Percentiles rank a stretch among this genome's conserved stretches.
phyloP scores from a whole-genome alignment of 2,888 invertebrate species.

The Stomorhina lunata region DNA sequence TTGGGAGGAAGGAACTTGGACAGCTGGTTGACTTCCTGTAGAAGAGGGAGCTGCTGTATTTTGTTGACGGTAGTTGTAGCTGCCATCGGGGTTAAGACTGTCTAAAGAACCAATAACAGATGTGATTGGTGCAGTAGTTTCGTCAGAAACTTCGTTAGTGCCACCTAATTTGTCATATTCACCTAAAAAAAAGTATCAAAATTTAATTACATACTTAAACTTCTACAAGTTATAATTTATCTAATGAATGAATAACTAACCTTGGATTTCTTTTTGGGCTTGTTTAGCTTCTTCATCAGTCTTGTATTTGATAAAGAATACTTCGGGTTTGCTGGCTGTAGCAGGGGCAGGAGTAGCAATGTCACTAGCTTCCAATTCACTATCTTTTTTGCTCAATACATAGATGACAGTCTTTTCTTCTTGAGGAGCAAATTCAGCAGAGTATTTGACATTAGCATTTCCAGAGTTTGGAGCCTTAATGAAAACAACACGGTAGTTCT shows the following conservation, averaged over 20 bases:
- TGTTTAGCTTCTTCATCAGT: constrained; percentile 77
- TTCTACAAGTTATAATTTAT: neutral
- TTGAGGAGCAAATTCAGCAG: constrained; percentile 77
- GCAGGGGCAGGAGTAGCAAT: constrained; percentile 73
- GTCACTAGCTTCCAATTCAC: constrained; percentile 73
- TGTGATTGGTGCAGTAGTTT: constrained; percentile 74
- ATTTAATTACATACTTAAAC: too few species aligned
- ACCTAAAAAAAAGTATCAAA: constrained; percentile 66
- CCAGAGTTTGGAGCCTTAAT: constrained; percentile 76
- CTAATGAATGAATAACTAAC: constrained; percentile 57
- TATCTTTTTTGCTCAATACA: constrained; percentile 76
- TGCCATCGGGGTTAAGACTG: constrained; percentile 68
- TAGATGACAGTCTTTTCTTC: constrained; percentile 79
- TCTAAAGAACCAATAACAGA: constrained; percentile 75
- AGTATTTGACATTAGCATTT: constrained; percentile 70
- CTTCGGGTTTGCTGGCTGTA: constrained; percentile 75
- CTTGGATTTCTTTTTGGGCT: constrained; percentile 78
- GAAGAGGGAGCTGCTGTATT: constrained; percentile 25
- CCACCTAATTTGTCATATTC: constrained; percentile 78
- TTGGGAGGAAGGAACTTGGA: constrained; percentile 69
- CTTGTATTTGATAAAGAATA: constrained; percentile 79
- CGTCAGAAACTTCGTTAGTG: constrained; percentile 74
- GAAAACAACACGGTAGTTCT: constrained; percentile 78
- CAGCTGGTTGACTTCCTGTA: neutral
- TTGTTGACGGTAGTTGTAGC: constrained; percentile 71